These are phyloP conservation scores for Coenonympha glycerion DNA, from an alignment of 2,888 invertebrate species.

Conservation along the genomic window DNA sequence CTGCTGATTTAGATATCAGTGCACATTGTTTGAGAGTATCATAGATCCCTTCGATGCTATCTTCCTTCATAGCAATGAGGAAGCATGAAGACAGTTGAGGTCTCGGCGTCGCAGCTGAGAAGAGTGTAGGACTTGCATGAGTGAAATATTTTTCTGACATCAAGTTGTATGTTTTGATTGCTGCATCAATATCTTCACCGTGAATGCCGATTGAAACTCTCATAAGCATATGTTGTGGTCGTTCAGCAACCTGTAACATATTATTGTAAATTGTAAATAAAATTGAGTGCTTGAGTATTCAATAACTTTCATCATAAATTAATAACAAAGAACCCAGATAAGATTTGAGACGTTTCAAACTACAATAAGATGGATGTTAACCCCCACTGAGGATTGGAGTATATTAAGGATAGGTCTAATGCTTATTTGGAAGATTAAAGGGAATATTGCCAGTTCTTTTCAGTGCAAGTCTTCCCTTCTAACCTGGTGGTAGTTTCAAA, in stretches of 20 bases:
- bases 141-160: slow-evolving; percentile 97
- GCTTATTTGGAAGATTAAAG: no score
- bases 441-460: no score
- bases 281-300: no score
- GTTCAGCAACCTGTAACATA: slow-evolving; percentile 84
- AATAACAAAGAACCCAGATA: no score
- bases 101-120: slow-evolving; percentile 92
- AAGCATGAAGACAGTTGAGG: slow-evolving; percentile 98
- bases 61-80: slow-evolving; percentile 93
- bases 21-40: slow-evolving; percentile 95
- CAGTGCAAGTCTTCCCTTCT: no score
- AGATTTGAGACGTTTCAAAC: no score
- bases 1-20: slow-evolving; percentile 96
- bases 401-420: no score
- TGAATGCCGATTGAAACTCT: slow-evolving; percentile 97
- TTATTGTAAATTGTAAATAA: neutral
- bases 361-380: no score
- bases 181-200: slow-evolving; percentile 92
- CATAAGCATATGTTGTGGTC: slow-evolving; percentile 99
- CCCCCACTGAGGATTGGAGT: no score
- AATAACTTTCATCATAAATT: no score
- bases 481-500: no score
- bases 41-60: slow-evolving; percentile 97
- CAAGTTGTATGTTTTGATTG: slow-evolving; percentile 96
- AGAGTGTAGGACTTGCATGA: slow-evolving; percentile 98